Evolutionary conservation across 2,113 vertebrate genomes (phyloP), one percentile per base, ranked within the genome.

Genomic region (Erythrocebus patas): DNA sequence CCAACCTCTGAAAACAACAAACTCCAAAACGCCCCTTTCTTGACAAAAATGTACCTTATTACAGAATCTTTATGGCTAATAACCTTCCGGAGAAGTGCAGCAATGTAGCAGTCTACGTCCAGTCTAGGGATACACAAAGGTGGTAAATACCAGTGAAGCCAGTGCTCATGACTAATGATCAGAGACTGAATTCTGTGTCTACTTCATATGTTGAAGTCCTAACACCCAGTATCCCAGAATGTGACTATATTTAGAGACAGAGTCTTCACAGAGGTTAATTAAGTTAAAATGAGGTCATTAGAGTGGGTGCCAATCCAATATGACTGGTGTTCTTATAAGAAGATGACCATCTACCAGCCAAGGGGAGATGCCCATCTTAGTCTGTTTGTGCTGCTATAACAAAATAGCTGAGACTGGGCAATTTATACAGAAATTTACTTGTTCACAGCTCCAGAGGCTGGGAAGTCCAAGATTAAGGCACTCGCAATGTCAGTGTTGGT

Each of bases 51-150:
- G 8, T 12, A 1, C 12, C 40, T 52, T n/a, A 59, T 38, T 50
- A 79, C n/a, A 0, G 3, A 92, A 70, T 14, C 48, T 61, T 73
- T 73, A 68, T 22, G 70, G 80, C 38, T 73, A 78, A 81, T 23
- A 78, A 23, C 23, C 61, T 70, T 76, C n/a, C 23, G 22, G 78
- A 81, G 61, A 83, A 70, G 30, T 35, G 13, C 9, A 40, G 32
- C 38, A 5, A 66, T 11, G 4, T 17, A 11, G 57, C 1, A 13
- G 2, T 40, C 57, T 40, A 25, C 0, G 6, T 13, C 38, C 25
- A 52, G 40, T 22, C 45, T 38, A 43, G 9, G 35, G 40, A 7
- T 16, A 64, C 2, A 32, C 64, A 66, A 22, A 61, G 30, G 8
- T 76, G 17, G 27, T 81, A 80, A 97, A 87, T 84, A 43, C 38